A percentile compares a stretch with the other conserved stretches of the same genome.
Evolutionary conservation across 1,140 invertebrate species (phyloP).

Genomic region (Leptopilina clavipes): DNA sequence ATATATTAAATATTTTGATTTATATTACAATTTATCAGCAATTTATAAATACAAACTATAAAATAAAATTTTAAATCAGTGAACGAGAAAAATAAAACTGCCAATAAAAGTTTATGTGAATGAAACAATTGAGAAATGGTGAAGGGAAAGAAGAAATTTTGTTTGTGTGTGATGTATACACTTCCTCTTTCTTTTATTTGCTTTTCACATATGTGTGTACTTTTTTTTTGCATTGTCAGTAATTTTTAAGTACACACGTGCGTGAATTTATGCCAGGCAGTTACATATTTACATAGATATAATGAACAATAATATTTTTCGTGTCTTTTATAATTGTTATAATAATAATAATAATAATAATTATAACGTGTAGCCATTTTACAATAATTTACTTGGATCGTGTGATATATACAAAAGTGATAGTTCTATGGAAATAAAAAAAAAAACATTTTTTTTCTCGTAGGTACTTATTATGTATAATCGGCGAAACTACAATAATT

Average conservation of each 20-base stretch:
- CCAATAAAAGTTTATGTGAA: no score
- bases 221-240: constrained; percentile 40
- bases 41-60: no score
- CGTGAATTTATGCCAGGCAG: constrained; percentile 64
- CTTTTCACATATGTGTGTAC: constrained; percentile 53
- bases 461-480: constrained; percentile 47
- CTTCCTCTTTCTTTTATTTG: constrained; percentile 56
- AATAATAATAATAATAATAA: constrained; percentile 49
- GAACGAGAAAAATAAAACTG: no score
- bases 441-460: constrained; percentile 40
- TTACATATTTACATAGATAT: constrained; percentile 73
- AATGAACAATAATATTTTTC: constrained; percentile 68
- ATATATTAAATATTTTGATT: no score
- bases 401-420: constrained; percentile 69
- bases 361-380: constrained; percentile 61
- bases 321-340: constrained; percentile 51
- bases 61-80: no score
- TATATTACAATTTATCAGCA: no score
- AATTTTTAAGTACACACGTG: constrained; percentile 53
- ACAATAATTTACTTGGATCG: constrained; percentile 59
- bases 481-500: constrained; percentile 52
- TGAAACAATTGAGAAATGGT: background rate
- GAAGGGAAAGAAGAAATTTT: constrained; percentile 19
- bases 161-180: constrained; percentile 56
- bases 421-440: constrained; percentile 40